Evolutionary conservation across 92 coral and sea anemone species (phyloP).

Genomic region (Porites rus): DNA sequence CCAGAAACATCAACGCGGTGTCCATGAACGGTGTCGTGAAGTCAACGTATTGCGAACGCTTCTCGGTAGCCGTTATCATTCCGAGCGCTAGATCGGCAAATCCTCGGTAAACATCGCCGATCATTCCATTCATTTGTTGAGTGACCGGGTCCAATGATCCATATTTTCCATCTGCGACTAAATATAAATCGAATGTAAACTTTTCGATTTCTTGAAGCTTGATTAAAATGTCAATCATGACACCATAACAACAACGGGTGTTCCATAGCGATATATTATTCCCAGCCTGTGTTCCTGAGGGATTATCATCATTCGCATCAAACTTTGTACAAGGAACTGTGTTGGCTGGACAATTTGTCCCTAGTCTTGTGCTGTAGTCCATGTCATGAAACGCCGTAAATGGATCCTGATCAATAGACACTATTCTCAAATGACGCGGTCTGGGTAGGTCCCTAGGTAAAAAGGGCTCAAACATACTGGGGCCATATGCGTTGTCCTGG

Average conservation of each 20-base stretch:
- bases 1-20: constrained; percentile 79
- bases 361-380: constrained; percentile 72
- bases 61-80: constrained; percentile 82
- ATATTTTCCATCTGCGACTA: constrained; percentile 89
- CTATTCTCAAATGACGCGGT: constrained; percentile 81
- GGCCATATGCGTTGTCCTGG: constrained; percentile 20
- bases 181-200: constrained; percentile 76
- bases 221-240: constrained; percentile 78
- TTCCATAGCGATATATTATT: not conserved
- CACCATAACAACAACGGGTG: constrained; percentile 75
- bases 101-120: constrained; percentile 88
- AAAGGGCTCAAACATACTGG: constrained; percentile 66
- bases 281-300: not conserved
- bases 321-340: constrained; percentile 74
- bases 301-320: not conserved
- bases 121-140: constrained; percentile 86
- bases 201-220: constrained; percentile 62
- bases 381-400: constrained; percentile 75
- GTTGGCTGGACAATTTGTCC: constrained; percentile 62
- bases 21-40: constrained; percentile 87
- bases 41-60: constrained; percentile 77
- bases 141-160: constrained; percentile 79
- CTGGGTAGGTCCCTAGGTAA: constrained; percentile 71
- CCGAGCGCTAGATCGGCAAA: constrained; percentile 93
- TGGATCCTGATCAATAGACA: constrained; percentile 75